Percentiles rank a stretch among this genome's conserved stretches.
Evolutionary conservation across 2,797 vertebrate genomes (phyloP).

Genomic region (Simalia tracyae): DNA sequence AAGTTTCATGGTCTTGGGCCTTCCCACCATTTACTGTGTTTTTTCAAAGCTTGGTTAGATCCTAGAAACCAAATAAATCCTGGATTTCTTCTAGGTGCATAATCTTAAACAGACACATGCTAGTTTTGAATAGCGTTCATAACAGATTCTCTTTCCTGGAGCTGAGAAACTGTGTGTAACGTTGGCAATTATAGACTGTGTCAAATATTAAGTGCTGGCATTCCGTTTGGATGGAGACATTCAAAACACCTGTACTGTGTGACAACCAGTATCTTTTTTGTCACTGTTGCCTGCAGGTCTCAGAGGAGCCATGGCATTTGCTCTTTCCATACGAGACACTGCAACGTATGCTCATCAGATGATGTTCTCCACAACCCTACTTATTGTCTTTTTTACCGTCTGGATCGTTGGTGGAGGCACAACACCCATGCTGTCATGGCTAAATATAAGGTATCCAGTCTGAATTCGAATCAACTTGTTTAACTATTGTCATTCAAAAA

Average conservation of each 20-base stretch:
- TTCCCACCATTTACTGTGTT: neutral
- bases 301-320: conserved; percentile 95
- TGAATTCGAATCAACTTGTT: neutral
- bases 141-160: neutral
- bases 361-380: conserved; percentile 98
- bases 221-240: neutral
- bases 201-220: neutral
- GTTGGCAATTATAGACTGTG: neutral
- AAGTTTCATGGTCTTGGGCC: neutral
- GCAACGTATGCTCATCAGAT: conserved; percentile 93
- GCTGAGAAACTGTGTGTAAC: neutral
- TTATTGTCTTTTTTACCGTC: conserved; percentile 97
- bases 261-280: conserved; percentile 4
- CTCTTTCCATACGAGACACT: conserved; percentile 92
- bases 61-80: neutral
- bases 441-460: conserved; percentile 85
- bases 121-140: neutral
- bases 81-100: neutral
- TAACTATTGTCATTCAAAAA: neutral
- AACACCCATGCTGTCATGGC: conserved; percentile 94
- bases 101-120: neutral
- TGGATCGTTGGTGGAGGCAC: conserved; percentile 98
- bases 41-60: neutral
- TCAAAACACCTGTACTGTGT: neutral
- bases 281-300: conserved; percentile 77